phyloP scores from a whole-genome alignment of 2,113 vertebrate genomes.

The Mungos mungo region DNA sequence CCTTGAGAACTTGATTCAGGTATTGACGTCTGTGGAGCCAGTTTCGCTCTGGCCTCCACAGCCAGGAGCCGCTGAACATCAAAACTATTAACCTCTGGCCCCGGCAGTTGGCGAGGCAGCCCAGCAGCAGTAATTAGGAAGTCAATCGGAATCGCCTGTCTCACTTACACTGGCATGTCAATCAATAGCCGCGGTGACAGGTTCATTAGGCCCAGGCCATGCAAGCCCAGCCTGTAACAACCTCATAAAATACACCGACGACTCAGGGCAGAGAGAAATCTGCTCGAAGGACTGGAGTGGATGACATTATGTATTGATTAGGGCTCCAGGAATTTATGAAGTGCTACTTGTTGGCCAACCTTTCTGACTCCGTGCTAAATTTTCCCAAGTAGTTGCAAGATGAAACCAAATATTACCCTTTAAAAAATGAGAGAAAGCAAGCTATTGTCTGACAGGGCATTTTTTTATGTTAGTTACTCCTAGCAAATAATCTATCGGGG shows the following conservation, averaged over 20 bases:
- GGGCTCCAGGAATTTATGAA: constrained; percentile 88
- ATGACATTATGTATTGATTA: constrained; percentile 91
- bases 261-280: constrained; percentile 84
- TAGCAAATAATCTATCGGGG: constrained; percentile 80
- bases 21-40: constrained; percentile 87
- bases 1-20: constrained; percentile 91
- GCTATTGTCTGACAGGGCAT: constrained; percentile 74
- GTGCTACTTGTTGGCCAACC: constrained; percentile 85
- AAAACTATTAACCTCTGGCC: constrained; percentile 97
- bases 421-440: constrained; percentile 59
- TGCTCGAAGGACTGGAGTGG: constrained; percentile 83
- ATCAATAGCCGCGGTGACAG: constrained; percentile 92
- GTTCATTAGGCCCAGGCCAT: constrained; percentile 91
- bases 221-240: constrained; percentile 88
- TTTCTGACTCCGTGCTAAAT: constrained; percentile 85
- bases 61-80: constrained; percentile 88
- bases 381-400: constrained; percentile 85
- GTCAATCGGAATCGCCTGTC: constrained; percentile 95
- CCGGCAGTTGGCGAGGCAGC: constrained; percentile 91
- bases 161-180: constrained; percentile 94
- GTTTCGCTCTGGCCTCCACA: constrained; percentile 85
- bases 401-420: constrained; percentile 85
- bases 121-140: constrained; percentile 98
- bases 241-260: constrained; percentile 91
- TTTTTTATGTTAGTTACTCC: constrained; percentile 82